phyloP scores from a whole-genome alignment of 2,797 vertebrate genomes.

The Diceros bicornis region DNA sequence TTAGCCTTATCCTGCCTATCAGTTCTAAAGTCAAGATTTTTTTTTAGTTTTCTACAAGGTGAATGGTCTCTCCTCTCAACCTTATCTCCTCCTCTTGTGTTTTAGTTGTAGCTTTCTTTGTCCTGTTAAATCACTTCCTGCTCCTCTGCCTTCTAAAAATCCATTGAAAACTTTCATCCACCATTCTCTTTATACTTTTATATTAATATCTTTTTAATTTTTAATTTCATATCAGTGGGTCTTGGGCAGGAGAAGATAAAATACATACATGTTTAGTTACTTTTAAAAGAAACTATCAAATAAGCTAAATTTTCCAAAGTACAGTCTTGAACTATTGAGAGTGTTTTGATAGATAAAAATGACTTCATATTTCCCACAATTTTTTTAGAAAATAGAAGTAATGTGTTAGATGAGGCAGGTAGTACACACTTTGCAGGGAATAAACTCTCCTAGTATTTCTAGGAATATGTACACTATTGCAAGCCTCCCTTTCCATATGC shows the following conservation, averaged over 20 bases:
- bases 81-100: not conserved
- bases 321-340: not conserved
- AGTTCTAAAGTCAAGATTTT: not conserved
- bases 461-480: not conserved
- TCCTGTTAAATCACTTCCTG: not conserved
- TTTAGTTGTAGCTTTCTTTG: not conserved
- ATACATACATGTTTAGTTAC: not conserved
- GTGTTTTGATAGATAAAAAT: not conserved
- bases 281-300: not conserved
- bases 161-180: not conserved
- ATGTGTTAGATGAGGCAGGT: not conserved
- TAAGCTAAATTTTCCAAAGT: not conserved
- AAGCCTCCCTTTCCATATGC: not conserved
- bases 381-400: not conserved
- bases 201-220: not conserved
- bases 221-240: not conserved
- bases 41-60: not conserved
- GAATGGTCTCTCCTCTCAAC: not conserved
- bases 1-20: not conserved
- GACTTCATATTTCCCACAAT: not conserved
- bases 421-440: not conserved
- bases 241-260: not conserved
- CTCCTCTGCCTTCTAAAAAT: not conserved
- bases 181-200: not conserved
- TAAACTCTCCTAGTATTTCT: constrained; percentile 5